Percentiles rank a stretch among this genome's conserved stretches.
Evolutionary conservation across 2,113 vertebrate genomes (phyloP).

Genomic region (Motacilla tschutschensis): DNA sequence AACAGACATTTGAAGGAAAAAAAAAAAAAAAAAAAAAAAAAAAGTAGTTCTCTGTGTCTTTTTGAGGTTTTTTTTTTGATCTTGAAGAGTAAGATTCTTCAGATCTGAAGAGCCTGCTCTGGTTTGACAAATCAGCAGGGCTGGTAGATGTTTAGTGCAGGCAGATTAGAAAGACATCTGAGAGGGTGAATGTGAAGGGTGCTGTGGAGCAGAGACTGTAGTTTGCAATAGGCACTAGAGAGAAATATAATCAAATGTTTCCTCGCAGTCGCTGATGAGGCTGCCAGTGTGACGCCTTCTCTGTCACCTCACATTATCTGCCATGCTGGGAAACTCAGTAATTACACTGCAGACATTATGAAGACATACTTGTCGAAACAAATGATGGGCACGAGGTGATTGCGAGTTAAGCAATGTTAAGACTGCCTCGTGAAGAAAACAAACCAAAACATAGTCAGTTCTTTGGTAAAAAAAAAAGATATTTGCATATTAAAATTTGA

Average conservation of each 20-base stretch:
- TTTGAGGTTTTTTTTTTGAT: neutral
- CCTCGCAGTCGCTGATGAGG: neutral
- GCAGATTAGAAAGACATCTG: neutral
- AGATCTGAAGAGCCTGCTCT: neutral
- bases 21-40: neutral
- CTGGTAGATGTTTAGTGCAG: neutral
- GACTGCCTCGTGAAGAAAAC: neutral
- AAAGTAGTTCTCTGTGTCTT: neutral
- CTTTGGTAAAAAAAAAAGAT: neutral
- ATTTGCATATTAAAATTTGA: neutral
- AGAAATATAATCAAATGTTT: neutral
- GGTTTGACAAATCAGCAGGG: neutral
- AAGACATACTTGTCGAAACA: neutral
- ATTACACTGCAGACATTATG: neutral
- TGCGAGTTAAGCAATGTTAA: neutral
- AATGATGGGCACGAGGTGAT: neutral
- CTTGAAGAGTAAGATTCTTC: neutral
- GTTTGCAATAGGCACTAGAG: neutral
- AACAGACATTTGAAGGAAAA: neutral
- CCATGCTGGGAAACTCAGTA: conserved; percentile 2
- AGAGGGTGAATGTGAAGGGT: neutral
- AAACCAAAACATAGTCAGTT: neutral
- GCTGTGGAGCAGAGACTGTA: neutral
- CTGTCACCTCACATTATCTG: neutral
- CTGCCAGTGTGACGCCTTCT: neutral